Percentiles rank a stretch among this genome's conserved stretches.
Evolutionary conservation across 2,113 vertebrate genomes (phyloP).

Genomic region (Chauna torquata): DNA sequence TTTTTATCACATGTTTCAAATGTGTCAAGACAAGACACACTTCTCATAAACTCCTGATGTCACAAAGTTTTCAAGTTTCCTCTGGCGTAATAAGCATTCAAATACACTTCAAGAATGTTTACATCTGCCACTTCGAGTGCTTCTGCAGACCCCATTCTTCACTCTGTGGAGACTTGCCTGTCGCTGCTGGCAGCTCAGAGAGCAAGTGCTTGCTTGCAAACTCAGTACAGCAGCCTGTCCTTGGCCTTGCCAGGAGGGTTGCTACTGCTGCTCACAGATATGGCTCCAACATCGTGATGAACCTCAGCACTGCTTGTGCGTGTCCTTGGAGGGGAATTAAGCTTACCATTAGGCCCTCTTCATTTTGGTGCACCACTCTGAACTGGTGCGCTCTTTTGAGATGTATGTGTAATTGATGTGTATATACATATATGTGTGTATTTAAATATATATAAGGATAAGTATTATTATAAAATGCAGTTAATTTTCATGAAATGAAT

Average conservation of each 20-base stretch:
- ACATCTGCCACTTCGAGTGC: neutral
- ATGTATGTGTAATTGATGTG: neutral
- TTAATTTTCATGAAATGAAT: neutral
- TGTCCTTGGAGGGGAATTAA: neutral
- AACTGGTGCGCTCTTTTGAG: fast-evolving
- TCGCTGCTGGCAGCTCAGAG: neutral
- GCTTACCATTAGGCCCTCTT: neutral
- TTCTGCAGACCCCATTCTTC: neutral
- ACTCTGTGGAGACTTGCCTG: neutral
- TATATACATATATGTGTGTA: neutral
- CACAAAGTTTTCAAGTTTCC: neutral
- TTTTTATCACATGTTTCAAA: neutral
- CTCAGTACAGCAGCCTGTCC: neutral
- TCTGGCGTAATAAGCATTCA: neutral
- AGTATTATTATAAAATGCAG: neutral
- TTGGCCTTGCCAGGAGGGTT: neutral
- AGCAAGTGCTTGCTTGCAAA: neutral
- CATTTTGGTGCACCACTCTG: neutral
- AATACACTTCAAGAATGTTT: neutral
- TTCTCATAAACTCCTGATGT: neutral
- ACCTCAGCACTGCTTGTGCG: neutral
- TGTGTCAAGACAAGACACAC: neutral
- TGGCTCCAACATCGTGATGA: fast-evolving
- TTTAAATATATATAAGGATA: neutral
- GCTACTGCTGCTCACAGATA: neutral